Evolutionary conservation across 2,113 vertebrate species (phyloP).

Genomic region (Mus pahari): DNA sequence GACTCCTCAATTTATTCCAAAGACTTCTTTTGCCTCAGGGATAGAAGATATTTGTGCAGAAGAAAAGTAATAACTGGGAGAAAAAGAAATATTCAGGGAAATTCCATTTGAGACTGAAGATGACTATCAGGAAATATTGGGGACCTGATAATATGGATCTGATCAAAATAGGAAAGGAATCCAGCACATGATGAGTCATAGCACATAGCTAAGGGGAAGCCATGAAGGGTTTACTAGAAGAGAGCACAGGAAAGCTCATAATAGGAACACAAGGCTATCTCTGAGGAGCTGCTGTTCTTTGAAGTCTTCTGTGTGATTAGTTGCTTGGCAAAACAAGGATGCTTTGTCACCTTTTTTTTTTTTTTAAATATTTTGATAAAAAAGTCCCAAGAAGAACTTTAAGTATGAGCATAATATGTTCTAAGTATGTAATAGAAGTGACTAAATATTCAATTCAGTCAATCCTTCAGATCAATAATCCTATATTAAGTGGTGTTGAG

Average conservation of each 20-base stretch:
- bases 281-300: background rate
- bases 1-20: slow-evolving; percentile 65
- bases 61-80: slow-evolving; percentile 50
- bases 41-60: slow-evolving; percentile 52
- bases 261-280: background rate
- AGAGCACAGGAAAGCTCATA: slow-evolving; percentile 11
- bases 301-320: background rate
- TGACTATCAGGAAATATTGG: slow-evolving; percentile 50
- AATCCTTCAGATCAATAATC: background rate
- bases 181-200: background rate
- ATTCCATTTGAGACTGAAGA: slow-evolving; percentile 39
- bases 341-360: background rate
- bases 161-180: slow-evolving; percentile 45
- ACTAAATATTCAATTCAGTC: background rate
- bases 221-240: background rate
- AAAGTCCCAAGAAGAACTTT: background rate
- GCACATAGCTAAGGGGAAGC: background rate
- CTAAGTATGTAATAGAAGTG: background rate
- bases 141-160: background rate
- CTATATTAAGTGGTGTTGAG: background rate
- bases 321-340: background rate
- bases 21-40: slow-evolving; percentile 30
- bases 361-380: background rate
- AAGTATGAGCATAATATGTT: background rate
- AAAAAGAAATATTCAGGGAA: slow-evolving; percentile 63